phyloP scores from a whole-genome alignment of 2,888 invertebrate species.

The Andrena haemorrhoa region DNA sequence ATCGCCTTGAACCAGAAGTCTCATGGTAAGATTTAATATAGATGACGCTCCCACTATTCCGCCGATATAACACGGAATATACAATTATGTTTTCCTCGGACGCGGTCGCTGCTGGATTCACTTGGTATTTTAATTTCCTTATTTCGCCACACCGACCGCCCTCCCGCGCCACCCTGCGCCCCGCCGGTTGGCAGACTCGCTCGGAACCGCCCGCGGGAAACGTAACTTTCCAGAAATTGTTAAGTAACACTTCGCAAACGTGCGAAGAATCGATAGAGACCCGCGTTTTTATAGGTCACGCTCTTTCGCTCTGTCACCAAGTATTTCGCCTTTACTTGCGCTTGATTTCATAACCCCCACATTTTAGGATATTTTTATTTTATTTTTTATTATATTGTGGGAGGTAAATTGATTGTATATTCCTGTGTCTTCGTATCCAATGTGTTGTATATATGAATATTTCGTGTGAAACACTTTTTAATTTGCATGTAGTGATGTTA shows the following conservation, averaged over 20 bases:
- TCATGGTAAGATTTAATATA: slow-evolving; percentile 76
- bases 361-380: neutral
- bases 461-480: neutral
- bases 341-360: neutral
- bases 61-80: slow-evolving; percentile 57
- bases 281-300: slow-evolving; percentile 19
- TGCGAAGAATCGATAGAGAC: slow-evolving; percentile 14
- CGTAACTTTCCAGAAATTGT: slow-evolving; percentile 44
- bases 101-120: slow-evolving; percentile 17
- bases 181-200: neutral
- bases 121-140: slow-evolving; percentile 61
- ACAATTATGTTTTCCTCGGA: slow-evolving; percentile 56
- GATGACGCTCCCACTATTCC: slow-evolving; percentile 50
- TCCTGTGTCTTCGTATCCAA: neutral
- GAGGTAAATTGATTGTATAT: neutral
- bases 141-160: slow-evolving; percentile 35
- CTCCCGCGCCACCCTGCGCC: neutral
- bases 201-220: slow-evolving; percentile 34
- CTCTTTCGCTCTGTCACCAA: neutral
- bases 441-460: neutral
- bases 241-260: slow-evolving; percentile 33
- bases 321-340: neutral
- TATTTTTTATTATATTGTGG: too few species aligned
- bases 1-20: slow-evolving; percentile 78
- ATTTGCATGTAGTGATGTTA: too few species aligned